Evolutionary conservation across 1,140 invertebrate genomes (phyloP).

Genomic region (Oscheius sp.): DNA sequence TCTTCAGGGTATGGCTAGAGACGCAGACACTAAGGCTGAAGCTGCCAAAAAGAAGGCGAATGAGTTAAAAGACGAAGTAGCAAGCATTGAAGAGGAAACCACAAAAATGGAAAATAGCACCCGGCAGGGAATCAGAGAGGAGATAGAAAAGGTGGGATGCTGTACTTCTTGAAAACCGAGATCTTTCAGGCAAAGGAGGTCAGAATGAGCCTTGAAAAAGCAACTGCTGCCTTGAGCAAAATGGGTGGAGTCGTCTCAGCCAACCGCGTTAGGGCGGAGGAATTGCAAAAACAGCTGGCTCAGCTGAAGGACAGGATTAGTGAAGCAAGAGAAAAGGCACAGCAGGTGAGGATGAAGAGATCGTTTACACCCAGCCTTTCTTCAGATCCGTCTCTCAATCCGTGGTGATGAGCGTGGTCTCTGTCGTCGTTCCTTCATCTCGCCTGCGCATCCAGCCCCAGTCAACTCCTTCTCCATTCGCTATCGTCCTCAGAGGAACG

Average conservation of each 20-base stretch:
- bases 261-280: conserved; percentile 27
- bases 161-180: no score
- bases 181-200: background rate
- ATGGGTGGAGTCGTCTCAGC: background rate
- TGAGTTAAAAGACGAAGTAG: conserved; percentile 41
- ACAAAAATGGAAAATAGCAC: conserved; percentile 44
- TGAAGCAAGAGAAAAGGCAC: conserved; percentile 58
- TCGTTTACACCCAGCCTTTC: background rate
- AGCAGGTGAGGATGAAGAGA: conserved; percentile 36
- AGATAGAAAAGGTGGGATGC: conserved; percentile 53
- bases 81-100: conserved; percentile 41
- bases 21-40: conserved; percentile 26
- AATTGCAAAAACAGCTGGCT: conserved; percentile 39
- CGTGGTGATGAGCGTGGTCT: conserved; percentile 41
- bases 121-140: conserved; percentile 48
- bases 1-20: conserved; percentile 6
- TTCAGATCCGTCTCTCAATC: conserved; percentile 54
- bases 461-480: conserved; percentile 50
- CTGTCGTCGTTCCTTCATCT: conserved; percentile 52
- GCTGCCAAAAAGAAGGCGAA: conserved; percentile 35
- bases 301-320: conserved; percentile 58
- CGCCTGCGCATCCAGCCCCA: conserved; percentile 53
- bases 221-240: background rate
- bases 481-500: conserved; percentile 52
- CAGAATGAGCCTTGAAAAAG: conserved; percentile 9